Evolutionary conservation across 1,140 invertebrate genomes (phyloP), one percentile per base, ranked within the genome.

Genomic region (Drosophila kepulauana): DNA sequence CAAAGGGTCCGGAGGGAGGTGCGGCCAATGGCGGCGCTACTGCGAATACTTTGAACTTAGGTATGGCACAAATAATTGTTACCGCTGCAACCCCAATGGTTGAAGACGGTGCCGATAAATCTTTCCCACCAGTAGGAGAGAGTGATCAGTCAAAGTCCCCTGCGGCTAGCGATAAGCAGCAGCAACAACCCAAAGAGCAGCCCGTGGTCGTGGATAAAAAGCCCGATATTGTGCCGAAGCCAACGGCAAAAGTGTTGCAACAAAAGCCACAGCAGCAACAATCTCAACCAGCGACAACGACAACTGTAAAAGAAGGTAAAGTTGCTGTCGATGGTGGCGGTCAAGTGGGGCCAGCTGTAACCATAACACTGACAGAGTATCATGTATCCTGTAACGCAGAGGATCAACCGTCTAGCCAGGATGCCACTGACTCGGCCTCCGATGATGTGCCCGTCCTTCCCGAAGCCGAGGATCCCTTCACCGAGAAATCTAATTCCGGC

Each of bases 51-150:
- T 79, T 92, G 63, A 92, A 92, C 77, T 94, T 97, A 49, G 96
- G 96, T 61, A 96, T 97, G 51, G 96, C 96, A 57, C 96, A 97
- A 90, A 97, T 97, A 75, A 96, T 97, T 5, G 97, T 98, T 87
- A 98, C 97, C 11, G 97, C 97, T 20, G 97, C 97, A 48, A 98
- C 97, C 4, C 97, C 97, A 20, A 97, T 97, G 96, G 93, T 95
- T 77, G 97, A 98, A 92, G 96, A 97, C 91, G 82, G 82, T 78
- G 87, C 64, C 91, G 93, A 91, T 93, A 93, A 86, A 89, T 91
- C 71, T 92, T 79, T 92, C 91, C 75, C 92, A 93, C 89, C 91
- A 92, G 71, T 82, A 92, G 91, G 82, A 89, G 82, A 91, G 74
- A 71, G 85, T 81, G 76, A 74, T 28, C 35, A 90, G 66, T 69